phyloP scores from a whole-genome alignment of 2,797 vertebrate species.

The Acrocephalus scirpaceus region DNA sequence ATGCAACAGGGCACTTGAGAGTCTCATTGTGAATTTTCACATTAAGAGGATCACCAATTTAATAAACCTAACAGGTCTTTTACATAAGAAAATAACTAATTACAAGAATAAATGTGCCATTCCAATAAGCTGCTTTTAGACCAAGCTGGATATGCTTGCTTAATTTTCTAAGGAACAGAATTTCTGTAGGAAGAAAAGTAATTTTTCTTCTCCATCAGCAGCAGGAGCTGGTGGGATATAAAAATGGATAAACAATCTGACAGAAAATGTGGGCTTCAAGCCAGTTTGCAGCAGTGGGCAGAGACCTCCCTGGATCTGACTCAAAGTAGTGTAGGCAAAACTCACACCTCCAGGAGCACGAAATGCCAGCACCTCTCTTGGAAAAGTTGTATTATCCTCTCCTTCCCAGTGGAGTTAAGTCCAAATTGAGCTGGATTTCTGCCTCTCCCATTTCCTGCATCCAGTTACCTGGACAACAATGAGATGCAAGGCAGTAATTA shows the following conservation, averaged over 20 bases:
- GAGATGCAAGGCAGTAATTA: not conserved
- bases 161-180: constrained; percentile 23
- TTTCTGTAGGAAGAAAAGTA: constrained; percentile 34
- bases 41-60: not conserved
- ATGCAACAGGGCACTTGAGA: not conserved
- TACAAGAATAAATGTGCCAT: not conserved
- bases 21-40: not conserved
- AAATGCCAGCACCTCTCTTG: constrained; percentile 28
- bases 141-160: not conserved
- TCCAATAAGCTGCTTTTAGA: not conserved
- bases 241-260: constrained; percentile 46
- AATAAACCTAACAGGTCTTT: not conserved
- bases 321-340: constrained; percentile 39
- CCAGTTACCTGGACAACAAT: not conserved
- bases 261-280: constrained; percentile 32
- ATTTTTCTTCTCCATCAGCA: constrained; percentile 21
- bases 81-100: constrained; percentile 13
- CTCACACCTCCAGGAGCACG: not conserved
- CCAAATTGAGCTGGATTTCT: not conserved
- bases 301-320: constrained; percentile 21
- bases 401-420: not conserved
- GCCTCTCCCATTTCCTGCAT: not conserved
- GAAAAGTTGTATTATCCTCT: not conserved
- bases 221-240: constrained; percentile 22
- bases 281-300: constrained; percentile 50